Percentiles rank a stretch among this genome's conserved stretches.
Conservation (phyloP, 2,113 vertebrate genomes). For the Brienomyrus brachyistius region DNA sequence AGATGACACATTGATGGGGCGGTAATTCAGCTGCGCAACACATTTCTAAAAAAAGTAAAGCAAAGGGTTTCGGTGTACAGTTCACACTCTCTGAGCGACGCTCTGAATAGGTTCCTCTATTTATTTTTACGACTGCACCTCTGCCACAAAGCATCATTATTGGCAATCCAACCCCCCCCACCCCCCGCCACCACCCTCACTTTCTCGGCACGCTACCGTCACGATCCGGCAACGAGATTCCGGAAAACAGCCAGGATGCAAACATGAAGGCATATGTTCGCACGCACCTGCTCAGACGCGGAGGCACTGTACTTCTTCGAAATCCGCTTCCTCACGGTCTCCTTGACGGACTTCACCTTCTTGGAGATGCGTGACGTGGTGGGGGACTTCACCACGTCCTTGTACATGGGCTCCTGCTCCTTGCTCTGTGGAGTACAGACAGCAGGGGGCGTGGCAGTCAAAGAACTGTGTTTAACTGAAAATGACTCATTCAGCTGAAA, state of each 20-base stretch:
- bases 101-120: neutral
- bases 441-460: neutral
- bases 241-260: neutral
- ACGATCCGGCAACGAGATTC: neutral
- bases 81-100: neutral
- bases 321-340: constrained; percentile 98
- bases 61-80: neutral
- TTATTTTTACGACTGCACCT: neutral
- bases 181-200: neutral
- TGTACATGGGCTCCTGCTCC: constrained; percentile 85
- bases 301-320: constrained; percentile 96
- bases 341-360: constrained; percentile 97
- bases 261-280: neutral
- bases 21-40: neutral
- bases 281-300: constrained; percentile 79
- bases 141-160: neutral
- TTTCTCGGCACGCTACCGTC: neutral
- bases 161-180: neutral
- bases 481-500: neutral
- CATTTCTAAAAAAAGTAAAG: neutral
- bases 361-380: constrained; percentile 89
- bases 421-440: constrained; percentile 58
- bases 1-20: neutral
- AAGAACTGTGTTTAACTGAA: neutral
- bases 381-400: constrained; percentile 89